Conservation (phyloP, 1,140 invertebrate species). For the Oscheius sp. region DNA sequence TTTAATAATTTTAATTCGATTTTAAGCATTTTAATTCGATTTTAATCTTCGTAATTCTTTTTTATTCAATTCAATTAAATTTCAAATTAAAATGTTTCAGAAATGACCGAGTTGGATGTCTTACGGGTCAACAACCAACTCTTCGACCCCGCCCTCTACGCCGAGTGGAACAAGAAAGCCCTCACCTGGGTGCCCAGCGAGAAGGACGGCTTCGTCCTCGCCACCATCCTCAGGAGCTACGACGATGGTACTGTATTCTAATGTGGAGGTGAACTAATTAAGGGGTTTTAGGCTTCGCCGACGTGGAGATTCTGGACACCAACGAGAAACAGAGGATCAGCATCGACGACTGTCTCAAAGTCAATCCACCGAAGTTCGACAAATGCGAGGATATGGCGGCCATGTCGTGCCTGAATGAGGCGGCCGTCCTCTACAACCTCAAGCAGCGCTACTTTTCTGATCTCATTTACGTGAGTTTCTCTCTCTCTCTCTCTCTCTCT, state of each 20-base stretch:
- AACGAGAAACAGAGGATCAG: slow-evolving; percentile 20
- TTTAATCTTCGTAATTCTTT: too few relatives aligned
- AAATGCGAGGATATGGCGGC: slow-evolving; percentile 98
- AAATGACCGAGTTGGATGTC: neutral
- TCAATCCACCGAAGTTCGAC: slow-evolving; percentile 95
- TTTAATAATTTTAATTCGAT: too few relatives aligned
- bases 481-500: too few relatives aligned
- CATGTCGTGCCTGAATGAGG: slow-evolving; percentile 96
- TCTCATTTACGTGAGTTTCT: slow-evolving; percentile 86
- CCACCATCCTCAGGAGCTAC: neutral
- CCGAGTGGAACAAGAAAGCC: slow-evolving; percentile 17
- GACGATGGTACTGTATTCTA: neutral
- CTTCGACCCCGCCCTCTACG: slow-evolving; percentile 8
- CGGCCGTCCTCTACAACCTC: slow-evolving; percentile 96
- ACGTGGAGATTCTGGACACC: slow-evolving; percentile 17
- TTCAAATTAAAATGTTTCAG: too few relatives aligned
- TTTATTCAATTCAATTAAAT: too few relatives aligned
- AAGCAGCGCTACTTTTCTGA: slow-evolving; percentile 99
- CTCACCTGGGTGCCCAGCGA: slow-evolving; percentile 24
- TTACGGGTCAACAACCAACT: neutral
- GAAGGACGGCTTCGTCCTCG: slow-evolving; percentile 22
- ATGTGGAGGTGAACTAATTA: neutral
- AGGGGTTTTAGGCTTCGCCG: slow-evolving; percentile 1
- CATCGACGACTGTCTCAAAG: slow-evolving; percentile 72
- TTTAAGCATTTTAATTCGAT: too few relatives aligned